Percentiles rank a stretch among this genome's conserved stretches.
Evolutionary conservation across 2,797 vertebrate species (phyloP).

Genomic region (Moxostoma hubbsi): DNA sequence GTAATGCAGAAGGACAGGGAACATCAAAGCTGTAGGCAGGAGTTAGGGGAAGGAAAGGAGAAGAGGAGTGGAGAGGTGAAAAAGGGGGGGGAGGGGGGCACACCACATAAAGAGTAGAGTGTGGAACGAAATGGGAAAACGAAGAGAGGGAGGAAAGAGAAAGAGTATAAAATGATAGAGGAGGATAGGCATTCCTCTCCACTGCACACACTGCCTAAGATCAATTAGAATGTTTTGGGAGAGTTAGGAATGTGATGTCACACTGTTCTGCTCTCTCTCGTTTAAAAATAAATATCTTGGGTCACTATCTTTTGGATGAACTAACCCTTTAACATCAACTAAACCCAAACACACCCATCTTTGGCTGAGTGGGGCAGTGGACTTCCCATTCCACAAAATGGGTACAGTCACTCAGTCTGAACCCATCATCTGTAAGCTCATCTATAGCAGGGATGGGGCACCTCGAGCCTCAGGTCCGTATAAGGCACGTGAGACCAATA

Average conservation of each 20-base stretch:
- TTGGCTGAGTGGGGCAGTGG: neutral
- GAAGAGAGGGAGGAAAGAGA: neutral
- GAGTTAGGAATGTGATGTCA: neutral
- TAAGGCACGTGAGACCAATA: no score
- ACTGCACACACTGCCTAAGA: neutral
- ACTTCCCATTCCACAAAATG: neutral
- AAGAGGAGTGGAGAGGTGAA: neutral
- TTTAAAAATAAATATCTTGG: neutral
- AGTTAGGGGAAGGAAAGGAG: conserved; percentile 19
- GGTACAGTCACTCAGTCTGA: no score
- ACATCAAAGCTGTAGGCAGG: conserved; percentile 37
- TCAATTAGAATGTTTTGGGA: no score
- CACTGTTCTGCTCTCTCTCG: neutral
- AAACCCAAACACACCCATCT: neutral
- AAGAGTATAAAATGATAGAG: neutral
- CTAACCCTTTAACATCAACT: neutral
- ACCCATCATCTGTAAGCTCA: neutral
- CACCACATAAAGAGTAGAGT: neutral
- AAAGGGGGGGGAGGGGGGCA: neutral
- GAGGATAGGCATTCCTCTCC: neutral
- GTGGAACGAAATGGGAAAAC: neutral
- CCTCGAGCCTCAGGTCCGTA: no score
- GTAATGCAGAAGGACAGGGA: conserved; percentile 56
- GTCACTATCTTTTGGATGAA: neutral
- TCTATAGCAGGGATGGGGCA: neutral